Base-by-base conservation (phyloP, 2,888 invertebrate species). In the Diabrotica balteata region DNA sequence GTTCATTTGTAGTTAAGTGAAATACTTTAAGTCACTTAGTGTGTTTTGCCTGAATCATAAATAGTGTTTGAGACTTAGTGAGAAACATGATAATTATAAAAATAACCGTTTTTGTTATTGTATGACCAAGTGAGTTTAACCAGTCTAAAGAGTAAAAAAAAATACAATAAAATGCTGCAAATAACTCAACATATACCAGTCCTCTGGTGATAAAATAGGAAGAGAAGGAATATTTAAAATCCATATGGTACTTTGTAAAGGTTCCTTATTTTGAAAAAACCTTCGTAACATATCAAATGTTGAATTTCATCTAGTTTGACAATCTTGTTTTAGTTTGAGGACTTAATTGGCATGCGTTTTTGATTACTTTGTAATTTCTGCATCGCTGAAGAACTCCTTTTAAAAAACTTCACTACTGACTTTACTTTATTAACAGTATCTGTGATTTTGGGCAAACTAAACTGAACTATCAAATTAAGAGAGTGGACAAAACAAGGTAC, bases 401-500 rank as follows among this genome's bases (percentile, higher is more conserved):
- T 63, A 3, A 62, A 63, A 55, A 45, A 54, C 43, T 63, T 44
- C 17, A 60, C 60, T 51, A 60, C 43, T 10, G 8, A n/a, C 11
- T 60, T 51, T 6, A 60, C 50, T 42, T 60, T 49, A 2, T 8
- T 2, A n/a, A 50, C 10, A n/a, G 51, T 44, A 8, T 42, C 51
- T 51, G n/a, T 11, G 32, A 60, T 52, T 17, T 50, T 22, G 9
- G 7, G n/a, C 6, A 46, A n/a, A 7, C 11, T 46, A 5, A 32
- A 10, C 22, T 58, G 58, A 7, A 58, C 58, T 11, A 58, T 8
- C 8, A 58, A 10, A 8, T 58, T 58, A 7, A 58, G n/a, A 17
- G 46, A 44, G 17, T 58, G 58, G 45, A 46, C 58, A 45, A 58
- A 45, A 45, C 58, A 46, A 8, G 44, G 45, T 10, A 58, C 22